phyloP scores from a whole-genome alignment of 2,113 vertebrate species.

The Natator depressus region DNA sequence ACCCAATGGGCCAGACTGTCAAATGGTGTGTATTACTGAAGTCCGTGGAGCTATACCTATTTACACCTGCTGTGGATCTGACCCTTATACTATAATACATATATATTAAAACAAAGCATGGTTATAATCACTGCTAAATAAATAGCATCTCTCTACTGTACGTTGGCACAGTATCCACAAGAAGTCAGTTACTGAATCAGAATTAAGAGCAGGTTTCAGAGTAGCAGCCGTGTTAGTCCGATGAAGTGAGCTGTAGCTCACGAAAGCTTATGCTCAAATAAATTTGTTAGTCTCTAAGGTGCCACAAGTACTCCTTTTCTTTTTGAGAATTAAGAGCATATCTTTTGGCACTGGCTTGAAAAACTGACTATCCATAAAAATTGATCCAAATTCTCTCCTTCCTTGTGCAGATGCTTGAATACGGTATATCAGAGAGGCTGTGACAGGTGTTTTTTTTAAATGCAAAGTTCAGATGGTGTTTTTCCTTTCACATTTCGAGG shows the following conservation, averaged over 20 bases:
- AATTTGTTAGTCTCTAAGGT: too few relatives aligned
- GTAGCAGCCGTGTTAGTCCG: too few relatives aligned
- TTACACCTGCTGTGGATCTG: conserved; percentile 52
- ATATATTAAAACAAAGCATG: conserved; percentile 34
- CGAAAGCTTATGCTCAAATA: too few relatives aligned
- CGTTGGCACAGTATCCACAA: conserved; percentile 24
- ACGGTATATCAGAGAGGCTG: not conserved
- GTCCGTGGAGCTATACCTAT: conserved; percentile 42
- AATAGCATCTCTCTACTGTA: conserved; percentile 43
- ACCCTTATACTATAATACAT: conserved; percentile 52
- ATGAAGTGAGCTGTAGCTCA: too few relatives aligned
- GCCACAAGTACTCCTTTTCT: too few relatives aligned
- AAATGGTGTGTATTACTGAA: conserved; percentile 56
- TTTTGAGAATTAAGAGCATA: conserved; percentile 23
- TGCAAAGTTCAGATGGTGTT: not conserved
- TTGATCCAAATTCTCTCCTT: conserved; percentile 38
- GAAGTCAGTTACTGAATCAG: not conserved
- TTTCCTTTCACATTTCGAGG: conserved; percentile 1
- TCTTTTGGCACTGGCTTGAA: conserved; percentile 56
- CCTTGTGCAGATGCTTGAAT: not conserved
- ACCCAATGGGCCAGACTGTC: conserved; percentile 48
- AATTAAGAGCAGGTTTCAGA: conserved; percentile 30
- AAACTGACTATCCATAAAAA: conserved; percentile 28
- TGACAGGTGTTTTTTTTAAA: conserved; percentile 9
- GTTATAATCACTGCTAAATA: conserved; percentile 42